phyloP scores from a whole-genome alignment of 2,113 vertebrate species.

The Amphiprion percula region DNA sequence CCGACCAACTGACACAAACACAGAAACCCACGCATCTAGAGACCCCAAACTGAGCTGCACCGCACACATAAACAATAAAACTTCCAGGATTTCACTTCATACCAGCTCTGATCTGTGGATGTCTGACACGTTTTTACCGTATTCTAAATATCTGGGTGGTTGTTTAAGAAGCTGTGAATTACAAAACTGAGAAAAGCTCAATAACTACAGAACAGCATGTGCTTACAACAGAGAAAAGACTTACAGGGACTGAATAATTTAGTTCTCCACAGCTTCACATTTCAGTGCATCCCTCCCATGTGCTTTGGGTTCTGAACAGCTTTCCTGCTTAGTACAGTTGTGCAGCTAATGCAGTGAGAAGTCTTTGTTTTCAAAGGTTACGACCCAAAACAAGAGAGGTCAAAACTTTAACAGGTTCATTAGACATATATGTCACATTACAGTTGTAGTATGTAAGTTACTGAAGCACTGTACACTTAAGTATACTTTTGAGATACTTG shows the following conservation, averaged over 20 bases:
- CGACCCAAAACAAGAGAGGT: neutral
- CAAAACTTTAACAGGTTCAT: neutral
- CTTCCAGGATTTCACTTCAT: neutral
- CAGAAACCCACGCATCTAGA: conserved; percentile 4
- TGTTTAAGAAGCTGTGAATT: neutral
- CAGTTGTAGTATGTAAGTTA: too few relatives aligned
- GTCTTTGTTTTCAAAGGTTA: neutral
- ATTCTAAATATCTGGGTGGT: neutral
- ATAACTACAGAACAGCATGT: conserved; percentile 1
- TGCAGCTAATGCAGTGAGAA: neutral
- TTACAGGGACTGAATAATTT: conserved; percentile 58
- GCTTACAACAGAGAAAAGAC: conserved; percentile 29
- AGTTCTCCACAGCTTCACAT: conserved; percentile 53
- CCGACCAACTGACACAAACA: conserved; percentile 28
- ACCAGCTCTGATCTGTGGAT: neutral
- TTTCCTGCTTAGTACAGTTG: neutral
- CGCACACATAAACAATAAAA: conserved; percentile 23
- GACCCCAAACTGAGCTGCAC: conserved; percentile 23
- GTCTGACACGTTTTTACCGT: neutral
- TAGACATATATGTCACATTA: too few relatives aligned
- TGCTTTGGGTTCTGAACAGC: neutral
- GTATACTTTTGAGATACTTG: too few relatives aligned
- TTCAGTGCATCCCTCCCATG: conserved; percentile 34
- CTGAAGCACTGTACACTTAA: too few relatives aligned
- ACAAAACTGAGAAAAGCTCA: conserved; percentile 24